Evolutionary conservation across 2,797 vertebrate genomes (phyloP).

Genomic region (Pogonophryne albipinna): DNA sequence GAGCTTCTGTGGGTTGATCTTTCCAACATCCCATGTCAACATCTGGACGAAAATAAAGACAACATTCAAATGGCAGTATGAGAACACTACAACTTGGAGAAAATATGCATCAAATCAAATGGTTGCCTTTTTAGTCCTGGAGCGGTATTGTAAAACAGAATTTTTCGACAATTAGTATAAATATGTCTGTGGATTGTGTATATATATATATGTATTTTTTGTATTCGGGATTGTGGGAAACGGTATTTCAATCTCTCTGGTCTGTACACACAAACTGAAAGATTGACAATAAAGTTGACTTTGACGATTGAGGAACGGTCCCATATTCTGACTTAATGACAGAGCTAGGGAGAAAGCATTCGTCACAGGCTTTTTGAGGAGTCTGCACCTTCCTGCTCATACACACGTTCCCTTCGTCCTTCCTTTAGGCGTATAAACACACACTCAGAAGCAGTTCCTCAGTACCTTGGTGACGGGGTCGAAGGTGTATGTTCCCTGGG

Average conservation of each 20-base stretch:
- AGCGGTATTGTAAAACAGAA: neutral
- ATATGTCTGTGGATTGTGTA: too few species aligned
- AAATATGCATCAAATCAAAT: neutral
- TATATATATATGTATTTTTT: too few species aligned
- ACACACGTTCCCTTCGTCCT: neutral
- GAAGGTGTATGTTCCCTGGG: conserved; percentile 94
- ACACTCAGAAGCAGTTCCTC: neutral
- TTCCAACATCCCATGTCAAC: conserved; percentile 96
- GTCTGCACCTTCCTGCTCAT: neutral
- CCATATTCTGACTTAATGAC: too few species aligned
- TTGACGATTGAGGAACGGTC: too few species aligned
- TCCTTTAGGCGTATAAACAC: neutral
- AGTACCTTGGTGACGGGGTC: conserved; percentile 99
- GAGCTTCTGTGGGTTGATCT: conserved; percentile 98
- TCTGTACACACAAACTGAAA: too few species aligned
- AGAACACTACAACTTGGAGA: neutral
- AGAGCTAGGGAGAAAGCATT: too few species aligned
- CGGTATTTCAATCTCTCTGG: too few species aligned
- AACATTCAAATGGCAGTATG: neutral
- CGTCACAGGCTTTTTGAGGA: neutral
- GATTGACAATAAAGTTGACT: too few species aligned
- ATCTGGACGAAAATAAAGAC: conserved; percentile 81
- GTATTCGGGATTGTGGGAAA: too few species aligned
- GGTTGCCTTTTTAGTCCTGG: neutral
- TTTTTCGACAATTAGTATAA: too few species aligned